A percentile compares a stretch with the other conserved stretches of the same genome.
phyloP scores from a whole-genome alignment of 2,888 invertebrate genomes.

The Galerucella calmariensis region DNA sequence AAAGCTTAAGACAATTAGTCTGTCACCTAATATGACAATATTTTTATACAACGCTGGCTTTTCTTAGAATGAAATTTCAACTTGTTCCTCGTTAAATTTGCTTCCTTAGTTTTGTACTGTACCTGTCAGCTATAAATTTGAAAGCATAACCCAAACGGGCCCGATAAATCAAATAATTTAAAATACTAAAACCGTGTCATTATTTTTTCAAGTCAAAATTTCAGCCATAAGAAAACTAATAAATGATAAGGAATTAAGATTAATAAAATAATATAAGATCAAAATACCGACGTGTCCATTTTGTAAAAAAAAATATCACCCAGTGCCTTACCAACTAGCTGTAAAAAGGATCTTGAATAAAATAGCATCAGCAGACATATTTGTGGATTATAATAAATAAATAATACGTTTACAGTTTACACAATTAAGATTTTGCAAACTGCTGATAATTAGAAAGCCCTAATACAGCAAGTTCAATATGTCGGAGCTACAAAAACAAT shows the following conservation, averaged over 20 bases:
- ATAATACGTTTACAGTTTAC: background rate
- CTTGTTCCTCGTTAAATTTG: background rate
- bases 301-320: background rate
- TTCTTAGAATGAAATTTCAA: slow-evolving; percentile 16
- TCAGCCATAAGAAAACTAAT: background rate
- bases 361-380: slow-evolving; percentile 2
- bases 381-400: background rate
- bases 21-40: slow-evolving; percentile 20
- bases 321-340: slow-evolving; percentile 15
- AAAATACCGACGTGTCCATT: background rate
- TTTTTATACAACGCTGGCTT: background rate
- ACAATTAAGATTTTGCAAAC: too few relatives aligned
- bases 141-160: background rate
- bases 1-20: slow-evolving; percentile 1
- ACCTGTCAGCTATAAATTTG: background rate
- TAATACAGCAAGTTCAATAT: background rate
- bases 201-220: background rate
- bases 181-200: background rate
- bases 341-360: slow-evolving; percentile 5
- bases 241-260: background rate
- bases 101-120: background rate
- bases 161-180: background rate
- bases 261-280: background rate
- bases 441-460: background rate
- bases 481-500: too few relatives aligned